These are phyloP conservation scores for Drosophila malerkotliana DNA, from an alignment of 1,140 invertebrate genomes.

Conservation along the genomic window DNA sequence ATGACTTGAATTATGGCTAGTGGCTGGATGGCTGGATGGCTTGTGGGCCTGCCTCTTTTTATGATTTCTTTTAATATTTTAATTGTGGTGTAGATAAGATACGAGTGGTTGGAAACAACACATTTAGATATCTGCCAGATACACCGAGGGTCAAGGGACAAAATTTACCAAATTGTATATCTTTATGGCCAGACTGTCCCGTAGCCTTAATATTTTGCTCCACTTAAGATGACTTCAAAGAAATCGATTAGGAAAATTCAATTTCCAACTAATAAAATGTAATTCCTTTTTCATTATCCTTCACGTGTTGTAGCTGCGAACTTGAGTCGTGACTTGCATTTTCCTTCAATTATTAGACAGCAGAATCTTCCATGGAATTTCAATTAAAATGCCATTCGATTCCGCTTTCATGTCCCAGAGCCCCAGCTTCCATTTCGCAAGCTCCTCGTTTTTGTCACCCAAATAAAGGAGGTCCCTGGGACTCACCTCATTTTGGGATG, in stretches of 20 bases:
- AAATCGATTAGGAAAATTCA: conserved; percentile 43
- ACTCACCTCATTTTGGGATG: conserved; percentile 20
- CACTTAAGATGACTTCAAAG: not conserved
- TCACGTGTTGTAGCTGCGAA: not conserved
- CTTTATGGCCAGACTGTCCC: conserved; percentile 8
- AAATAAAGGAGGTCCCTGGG: not conserved
- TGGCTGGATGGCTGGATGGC: conserved; percentile 7
- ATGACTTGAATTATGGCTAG: conserved; percentile 60
- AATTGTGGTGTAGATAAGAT: conserved; percentile 57
- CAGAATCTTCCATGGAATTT: conserved; percentile 45
- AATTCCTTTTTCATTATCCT: conserved; percentile 53
- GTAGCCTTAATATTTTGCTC: not conserved
- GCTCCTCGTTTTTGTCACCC: conserved; percentile 33
- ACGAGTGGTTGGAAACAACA: conserved; percentile 38
- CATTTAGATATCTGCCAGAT: conserved; percentile 41
- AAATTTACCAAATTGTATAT: not conserved
- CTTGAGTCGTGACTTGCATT: conserved; percentile 55
- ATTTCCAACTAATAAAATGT: conserved; percentile 55
- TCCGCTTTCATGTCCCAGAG: conserved; percentile 2
- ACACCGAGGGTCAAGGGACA: conserved; percentile 6
- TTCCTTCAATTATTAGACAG: conserved; percentile 43
- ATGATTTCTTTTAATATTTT: conserved; percentile 62
- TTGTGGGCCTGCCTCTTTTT: conserved; percentile 20
- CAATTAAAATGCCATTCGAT: conserved; percentile 58
- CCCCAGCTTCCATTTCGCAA: not conserved